A percentile compares a stretch with the other conserved stretches of the same genome.
These are phyloP conservation scores for Oryzaephilus surinamensis DNA, from an alignment of 1,140 invertebrate species.

Conservation along the genomic window DNA sequence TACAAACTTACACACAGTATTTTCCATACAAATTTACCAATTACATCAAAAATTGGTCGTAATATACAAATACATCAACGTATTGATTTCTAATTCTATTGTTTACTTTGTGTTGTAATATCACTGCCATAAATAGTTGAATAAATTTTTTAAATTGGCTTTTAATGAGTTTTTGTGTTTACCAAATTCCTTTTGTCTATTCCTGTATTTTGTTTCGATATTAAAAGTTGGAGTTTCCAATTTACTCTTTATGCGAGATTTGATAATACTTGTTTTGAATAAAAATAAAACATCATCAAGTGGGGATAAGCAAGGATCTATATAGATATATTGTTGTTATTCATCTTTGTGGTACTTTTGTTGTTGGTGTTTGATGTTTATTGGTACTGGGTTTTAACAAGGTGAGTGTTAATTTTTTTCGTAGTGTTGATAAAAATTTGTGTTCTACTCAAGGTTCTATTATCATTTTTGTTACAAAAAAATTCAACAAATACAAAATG, in stretches of 20 bases:
- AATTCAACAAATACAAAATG: no score
- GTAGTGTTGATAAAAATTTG: slow-evolving; percentile 3
- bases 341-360: no score
- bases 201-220: no score
- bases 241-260: neutral
- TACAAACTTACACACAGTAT: slow-evolving; percentile 25
- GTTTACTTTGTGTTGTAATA: no score
- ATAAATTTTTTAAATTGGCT: no score
- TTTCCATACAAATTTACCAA: slow-evolving; percentile 22
- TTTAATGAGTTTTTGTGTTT: no score
- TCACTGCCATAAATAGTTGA: no score
- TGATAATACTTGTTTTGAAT: neutral
- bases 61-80: slow-evolving; percentile 21
- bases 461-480: no score
- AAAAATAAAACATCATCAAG: neutral
- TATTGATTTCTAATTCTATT: no score
- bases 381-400: neutral
- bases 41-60: slow-evolving; percentile 17
- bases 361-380: slow-evolving; percentile 1
- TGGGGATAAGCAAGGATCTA: neutral
- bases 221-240: no score
- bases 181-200: no score
- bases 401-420: slow-evolving; percentile 4
- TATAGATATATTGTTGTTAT: no score
- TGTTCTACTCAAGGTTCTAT: neutral